Conservation (phyloP, 2,888 invertebrate species). For the Orchesella flavescens region DNA sequence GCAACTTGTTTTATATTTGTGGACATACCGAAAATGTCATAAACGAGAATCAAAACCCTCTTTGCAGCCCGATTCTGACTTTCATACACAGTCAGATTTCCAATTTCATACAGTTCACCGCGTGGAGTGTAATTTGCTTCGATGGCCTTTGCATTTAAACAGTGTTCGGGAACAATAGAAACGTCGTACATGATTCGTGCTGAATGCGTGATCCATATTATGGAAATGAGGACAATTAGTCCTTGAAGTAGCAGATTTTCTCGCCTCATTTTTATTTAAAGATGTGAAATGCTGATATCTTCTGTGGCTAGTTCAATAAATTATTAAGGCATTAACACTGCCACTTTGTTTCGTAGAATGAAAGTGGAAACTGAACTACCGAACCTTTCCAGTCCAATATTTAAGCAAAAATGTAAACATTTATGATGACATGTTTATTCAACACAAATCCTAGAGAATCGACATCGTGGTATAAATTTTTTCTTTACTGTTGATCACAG, state of each 20-base stretch:
- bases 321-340: too few relatives aligned
- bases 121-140: conserved; percentile 63
- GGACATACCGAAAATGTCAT: conserved; percentile 67
- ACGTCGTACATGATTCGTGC: conserved; percentile 44
- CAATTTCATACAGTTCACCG: conserved; percentile 51
- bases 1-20: conserved; percentile 64
- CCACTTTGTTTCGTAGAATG: too few relatives aligned
- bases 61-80: conserved; percentile 47
- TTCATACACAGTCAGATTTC: conserved; percentile 65
- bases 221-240: conserved; percentile 33
- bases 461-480: too few relatives aligned
- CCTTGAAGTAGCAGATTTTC: conserved; percentile 2
- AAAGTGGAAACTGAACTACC: too few relatives aligned
- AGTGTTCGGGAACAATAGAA: conserved; percentile 38
- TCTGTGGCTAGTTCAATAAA: too few relatives aligned
- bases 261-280: too few relatives aligned
- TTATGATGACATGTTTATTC: too few relatives aligned
- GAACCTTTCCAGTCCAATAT: too few relatives aligned
- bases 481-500: too few relatives aligned
- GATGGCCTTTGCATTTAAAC: conserved; percentile 48
- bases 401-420: too few relatives aligned
- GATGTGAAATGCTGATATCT: too few relatives aligned
- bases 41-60: conserved; percentile 63
- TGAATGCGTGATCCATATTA: conserved; percentile 10
- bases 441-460: too few relatives aligned